Base-by-base conservation (phyloP, 2,113 vertebrate genomes). In the Dicaeum eximium region DNA sequence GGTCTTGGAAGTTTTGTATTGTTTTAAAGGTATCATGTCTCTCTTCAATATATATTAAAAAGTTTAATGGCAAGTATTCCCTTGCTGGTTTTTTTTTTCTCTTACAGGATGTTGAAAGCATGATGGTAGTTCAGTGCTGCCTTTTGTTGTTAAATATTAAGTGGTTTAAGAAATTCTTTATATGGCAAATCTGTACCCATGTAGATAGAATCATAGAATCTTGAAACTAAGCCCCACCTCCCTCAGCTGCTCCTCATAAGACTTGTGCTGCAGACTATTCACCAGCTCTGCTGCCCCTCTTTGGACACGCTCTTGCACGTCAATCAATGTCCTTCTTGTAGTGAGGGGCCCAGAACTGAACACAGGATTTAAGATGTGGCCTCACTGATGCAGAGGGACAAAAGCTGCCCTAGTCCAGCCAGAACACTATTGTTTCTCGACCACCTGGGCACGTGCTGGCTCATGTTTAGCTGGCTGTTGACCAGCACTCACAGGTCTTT, bases 241-340 rank as follows among this genome's bases (percentile, higher is more conserved):
- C 20, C 13, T 60, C 28, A 58, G 45, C 6, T 51, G 2, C 16
- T 53, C 20, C 9, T 67, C n/a, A 13, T 18, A 30, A 60, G n/a
- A 60, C 12, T 40, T 53, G 24, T 75, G 21, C 54, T 74, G 20
- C 10, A 38, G 23, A 53, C 10, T 13, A 33, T 45, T 66, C 33
- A n/a, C 20, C 28, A 60, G 23, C 9, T 67, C 47, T 17, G 9
- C 10, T 47, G 13, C 5, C n/a, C 30, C 66, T 44, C 50, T 65
- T 57, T 21, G 24, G 44, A 38, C 33, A 45, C 0, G 0, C 11
- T 45, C 10, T 27, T 38, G 23, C 15, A 16, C 33, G 23, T 58
- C 33, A 66, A 0, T 71, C 16, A 33, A 27, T 38, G 24, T 38
- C 15, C 6, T 73, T 44, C 33, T 38, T n/a, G 38, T 25, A 30